A percentile compares a stretch with the other conserved stretches of the same genome.
Evolutionary conservation across 92 coral and sea anemone species (phyloP).

Genomic region (Phenganax stokvisi): DNA sequence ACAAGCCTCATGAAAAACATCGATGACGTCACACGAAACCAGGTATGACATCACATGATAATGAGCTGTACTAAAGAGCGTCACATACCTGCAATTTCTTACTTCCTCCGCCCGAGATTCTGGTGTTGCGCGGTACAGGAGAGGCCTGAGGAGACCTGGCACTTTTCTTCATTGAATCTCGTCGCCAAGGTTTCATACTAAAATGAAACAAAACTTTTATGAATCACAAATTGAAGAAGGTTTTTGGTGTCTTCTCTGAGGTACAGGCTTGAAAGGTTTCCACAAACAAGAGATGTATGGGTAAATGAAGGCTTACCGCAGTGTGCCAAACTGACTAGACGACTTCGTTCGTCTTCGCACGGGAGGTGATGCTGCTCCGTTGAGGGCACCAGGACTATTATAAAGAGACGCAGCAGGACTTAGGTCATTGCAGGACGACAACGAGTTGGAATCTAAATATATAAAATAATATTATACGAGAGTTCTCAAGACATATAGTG

Average conservation of each 20-base stretch:
- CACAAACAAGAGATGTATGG: background rate
- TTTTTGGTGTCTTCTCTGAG: too few species aligned
- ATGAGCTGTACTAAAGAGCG: background rate
- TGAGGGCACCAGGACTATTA: slow-evolving; percentile 48
- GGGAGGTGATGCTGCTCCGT: slow-evolving; percentile 68
- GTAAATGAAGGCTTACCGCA: slow-evolving; percentile 58
- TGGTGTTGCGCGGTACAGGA: slow-evolving; percentile 64
- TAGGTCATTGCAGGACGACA: slow-evolving; percentile 81
- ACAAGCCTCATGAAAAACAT: background rate
- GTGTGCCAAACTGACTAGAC: slow-evolving; percentile 75
- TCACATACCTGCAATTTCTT: slow-evolving; percentile 73
- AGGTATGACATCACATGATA: background rate
- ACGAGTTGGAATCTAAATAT: slow-evolving; percentile 70
- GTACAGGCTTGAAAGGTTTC: too few species aligned
- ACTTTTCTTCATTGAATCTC: slow-evolving; percentile 79
- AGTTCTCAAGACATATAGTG: too few species aligned
- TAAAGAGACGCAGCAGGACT: slow-evolving; percentile 91
- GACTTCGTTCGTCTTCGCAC: slow-evolving; percentile 75
- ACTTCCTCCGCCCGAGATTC: slow-evolving; percentile 91
- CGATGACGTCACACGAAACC: background rate
- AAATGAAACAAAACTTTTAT: background rate
- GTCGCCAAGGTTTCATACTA: slow-evolving; percentile 94
- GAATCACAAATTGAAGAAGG: background rate
- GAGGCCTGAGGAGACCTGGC: slow-evolving; percentile 56
- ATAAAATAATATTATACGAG: background rate